Percentiles rank a stretch among this genome's conserved stretches.
phyloP scores from a whole-genome alignment of 1,140 invertebrate species.

The Piezodorus guildinii region DNA sequence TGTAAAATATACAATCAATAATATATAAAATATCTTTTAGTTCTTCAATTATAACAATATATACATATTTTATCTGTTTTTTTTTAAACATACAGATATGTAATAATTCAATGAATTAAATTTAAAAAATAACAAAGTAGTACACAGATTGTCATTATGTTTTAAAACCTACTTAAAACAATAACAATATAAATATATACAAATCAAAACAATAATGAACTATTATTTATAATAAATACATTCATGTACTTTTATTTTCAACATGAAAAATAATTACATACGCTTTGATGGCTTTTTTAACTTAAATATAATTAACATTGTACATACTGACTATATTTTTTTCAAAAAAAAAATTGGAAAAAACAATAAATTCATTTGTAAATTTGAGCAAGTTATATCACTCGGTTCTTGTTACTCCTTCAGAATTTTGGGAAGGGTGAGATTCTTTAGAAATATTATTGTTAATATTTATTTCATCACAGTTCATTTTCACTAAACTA shows the following conservation, averaged over 20 bases:
- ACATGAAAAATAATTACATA: constrained; percentile 2
- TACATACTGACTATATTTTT: neutral
- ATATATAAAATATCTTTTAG: constrained; percentile 5
- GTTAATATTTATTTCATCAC: constrained; percentile 11
- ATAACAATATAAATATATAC: constrained; percentile 4
- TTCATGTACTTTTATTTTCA: neutral
- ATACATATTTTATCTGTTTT: neutral
- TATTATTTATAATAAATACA: constrained; percentile 9
- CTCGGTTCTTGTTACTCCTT: neutral
- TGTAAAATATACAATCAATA: neutral
- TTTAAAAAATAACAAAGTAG: neutral
- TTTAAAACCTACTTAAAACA: neutral
- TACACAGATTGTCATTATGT: neutral
- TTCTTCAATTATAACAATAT: neutral
- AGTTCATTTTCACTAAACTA: constrained; percentile 13
- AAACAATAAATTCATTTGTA: neutral
- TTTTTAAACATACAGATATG: neutral
- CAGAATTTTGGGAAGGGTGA: constrained; percentile 2
- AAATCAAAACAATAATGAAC: neutral
- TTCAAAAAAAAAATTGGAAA: neutral
- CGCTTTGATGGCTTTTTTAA: neutral
- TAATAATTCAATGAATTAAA: neutral
- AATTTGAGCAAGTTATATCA: constrained; percentile 9
- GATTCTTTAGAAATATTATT: constrained; percentile 14
- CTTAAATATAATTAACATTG: neutral